Base-by-base conservation (phyloP, 2,113 vertebrate genomes). In the Paramormyrops kingsleyae region DNA sequence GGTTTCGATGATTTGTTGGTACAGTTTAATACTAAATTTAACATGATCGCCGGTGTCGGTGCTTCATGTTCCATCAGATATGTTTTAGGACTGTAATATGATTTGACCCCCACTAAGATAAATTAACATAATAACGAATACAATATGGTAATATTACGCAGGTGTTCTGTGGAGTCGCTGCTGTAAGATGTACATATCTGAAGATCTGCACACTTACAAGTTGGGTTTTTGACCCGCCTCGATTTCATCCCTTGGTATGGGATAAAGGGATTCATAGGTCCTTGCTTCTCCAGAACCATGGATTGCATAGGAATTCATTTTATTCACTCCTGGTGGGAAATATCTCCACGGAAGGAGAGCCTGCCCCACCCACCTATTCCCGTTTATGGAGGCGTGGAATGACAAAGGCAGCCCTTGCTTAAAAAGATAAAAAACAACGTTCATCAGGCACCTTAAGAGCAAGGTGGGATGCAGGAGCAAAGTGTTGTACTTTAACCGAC, bases 261-360 rank as follows among this genome's bases (percentile, higher is more conserved):
- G 93, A 92, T 95, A 95, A 90, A 97, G 93, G 35, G 90, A 90
- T 93, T 96, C 95, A 47, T 95, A 97, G 17, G 90, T 95, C 62
- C 94, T 94, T 90, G 90, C 90, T 83, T 89, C 93, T 19, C 90
- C 93, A 47, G 94, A 96, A 12, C 96, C 96, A 47, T 94, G 95
- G 91, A 96, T 95, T 70, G 94, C 94, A 42, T 95, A 94, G n/a
- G 94, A 96, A 94, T 96, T 97, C 89, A 92, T 97, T 94, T 95
- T 96, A 92, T 97, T 91, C 91, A 96, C 91, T 62, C 92, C 93
- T 70, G 94, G 93, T 42, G 94, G 95, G 12, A 97, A 97, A 94
- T 93, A 95, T 0, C 93, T 92, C 95, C 94, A 96, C 89, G 92
- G 91, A 91, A 96, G 44, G 83, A 95, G 91, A 53, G 92, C 94